These are phyloP conservation scores for Solea solea DNA, from an alignment of 2,113 vertebrate genomes.

Conservation along the genomic window DNA sequence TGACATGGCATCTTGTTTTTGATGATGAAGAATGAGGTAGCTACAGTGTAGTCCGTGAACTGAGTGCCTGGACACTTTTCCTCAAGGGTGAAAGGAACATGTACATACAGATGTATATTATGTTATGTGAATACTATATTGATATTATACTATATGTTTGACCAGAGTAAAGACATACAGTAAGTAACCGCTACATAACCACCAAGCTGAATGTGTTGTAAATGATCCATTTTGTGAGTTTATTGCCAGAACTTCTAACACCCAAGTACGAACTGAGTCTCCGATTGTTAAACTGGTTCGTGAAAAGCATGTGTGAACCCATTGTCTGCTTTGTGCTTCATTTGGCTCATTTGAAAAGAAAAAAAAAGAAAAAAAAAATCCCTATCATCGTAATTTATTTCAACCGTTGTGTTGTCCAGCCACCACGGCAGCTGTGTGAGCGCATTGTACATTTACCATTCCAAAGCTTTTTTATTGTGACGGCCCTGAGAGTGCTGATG, in stretches of 20 bases:
- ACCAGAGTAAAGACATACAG: conserved; percentile 76
- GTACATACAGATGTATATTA: conserved; percentile 84
- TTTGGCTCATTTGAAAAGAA: conserved; percentile 33
- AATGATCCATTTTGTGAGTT: conserved; percentile 72
- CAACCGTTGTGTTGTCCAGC: conserved; percentile 41
- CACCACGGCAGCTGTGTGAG: conserved; percentile 49
- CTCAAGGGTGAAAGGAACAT: conserved; percentile 60
- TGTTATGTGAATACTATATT: conserved; percentile 83
- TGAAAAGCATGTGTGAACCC: conserved; percentile 36
- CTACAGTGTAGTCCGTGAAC: conserved; percentile 41
- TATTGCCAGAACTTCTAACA: conserved; percentile 49
- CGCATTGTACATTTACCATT: conserved; percentile 75
- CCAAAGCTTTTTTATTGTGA: conserved; percentile 55
- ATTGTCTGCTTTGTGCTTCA: conserved; percentile 51
- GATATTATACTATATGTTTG: conserved; percentile 81
- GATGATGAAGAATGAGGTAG: conserved; percentile 33
- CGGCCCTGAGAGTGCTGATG: conserved; percentile 34
- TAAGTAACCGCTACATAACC: conserved; percentile 72
- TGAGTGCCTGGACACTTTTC: conserved; percentile 79
- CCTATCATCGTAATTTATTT: conserved; percentile 25
- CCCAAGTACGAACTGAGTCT: conserved; percentile 24
- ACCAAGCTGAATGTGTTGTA: conserved; percentile 80
- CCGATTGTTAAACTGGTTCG: conserved; percentile 31
- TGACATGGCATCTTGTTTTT: conserved; percentile 45
- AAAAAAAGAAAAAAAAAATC: conserved; percentile 2